phyloP scores from a whole-genome alignment of 2,113 vertebrate genomes.

The Nyctibius bracteatus region DNA sequence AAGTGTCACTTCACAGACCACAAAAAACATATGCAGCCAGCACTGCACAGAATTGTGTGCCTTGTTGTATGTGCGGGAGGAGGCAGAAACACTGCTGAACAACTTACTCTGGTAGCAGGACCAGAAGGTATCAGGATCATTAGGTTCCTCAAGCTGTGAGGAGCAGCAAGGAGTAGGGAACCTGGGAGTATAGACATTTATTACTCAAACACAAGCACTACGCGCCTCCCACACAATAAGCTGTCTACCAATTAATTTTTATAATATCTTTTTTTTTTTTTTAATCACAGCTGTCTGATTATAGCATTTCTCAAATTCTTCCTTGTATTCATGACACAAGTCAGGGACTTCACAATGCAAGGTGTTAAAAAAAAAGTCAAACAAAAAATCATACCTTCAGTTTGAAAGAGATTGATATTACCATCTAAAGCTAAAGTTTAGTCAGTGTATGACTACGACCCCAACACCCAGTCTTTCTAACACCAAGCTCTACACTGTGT shows the following conservation, averaged over 20 bases:
- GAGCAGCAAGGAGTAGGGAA: neutral
- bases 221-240: neutral
- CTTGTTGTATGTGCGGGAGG: neutral
- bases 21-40: neutral
- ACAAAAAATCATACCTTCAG: neutral
- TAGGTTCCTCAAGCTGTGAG: neutral
- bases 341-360: neutral
- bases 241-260: neutral
- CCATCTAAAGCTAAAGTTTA: neutral
- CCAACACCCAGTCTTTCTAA: neutral
- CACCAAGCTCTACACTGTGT: neutral
- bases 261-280: neutral
- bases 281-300: neutral
- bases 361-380: neutral
- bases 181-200: too few relatives aligned
- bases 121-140: neutral
- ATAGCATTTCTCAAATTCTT: neutral
- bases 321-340: neutral
- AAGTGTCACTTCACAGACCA: neutral
- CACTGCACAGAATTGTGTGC: neutral
- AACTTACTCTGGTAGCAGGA: neutral
- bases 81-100: neutral
- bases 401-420: neutral
- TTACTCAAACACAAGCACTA: neutral
- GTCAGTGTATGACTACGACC: neutral